Percentiles rank a stretch among this genome's conserved stretches.
These are phyloP conservation scores for Steatocranus sp. DNA, from an alignment of 2,797 vertebrate genomes.

Conservation along the genomic window DNA sequence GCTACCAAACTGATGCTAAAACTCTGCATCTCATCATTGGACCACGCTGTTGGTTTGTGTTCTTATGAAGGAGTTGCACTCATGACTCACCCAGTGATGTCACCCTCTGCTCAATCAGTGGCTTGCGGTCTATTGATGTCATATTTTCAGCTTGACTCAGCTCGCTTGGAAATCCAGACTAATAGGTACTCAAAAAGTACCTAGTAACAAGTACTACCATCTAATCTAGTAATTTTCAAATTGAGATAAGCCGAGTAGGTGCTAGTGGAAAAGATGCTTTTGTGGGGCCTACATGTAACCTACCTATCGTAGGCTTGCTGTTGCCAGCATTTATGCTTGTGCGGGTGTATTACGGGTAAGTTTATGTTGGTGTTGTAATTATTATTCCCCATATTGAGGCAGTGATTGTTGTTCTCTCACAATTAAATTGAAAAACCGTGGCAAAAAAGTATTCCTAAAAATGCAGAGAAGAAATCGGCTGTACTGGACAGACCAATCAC, in stretches of 20 bases:
- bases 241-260: background rate
- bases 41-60: background rate
- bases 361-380: background rate
- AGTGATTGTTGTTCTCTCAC: background rate
- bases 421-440: background rate
- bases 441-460: background rate
- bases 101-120: background rate
- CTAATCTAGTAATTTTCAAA: background rate
- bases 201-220: background rate
- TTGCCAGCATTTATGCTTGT: background rate
- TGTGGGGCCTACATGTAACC: background rate
- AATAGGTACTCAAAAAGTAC: background rate
- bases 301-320: background rate
- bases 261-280: background rate
- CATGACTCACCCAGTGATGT: background rate
- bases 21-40: background rate
- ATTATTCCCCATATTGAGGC: background rate
- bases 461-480: background rate
- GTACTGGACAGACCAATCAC: background rate
- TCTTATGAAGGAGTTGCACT: background rate
- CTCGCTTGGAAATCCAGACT: background rate
- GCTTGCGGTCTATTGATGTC: background rate
- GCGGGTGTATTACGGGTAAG: background rate
- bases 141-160: background rate
- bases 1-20: background rate